Percentiles rank a stretch among this genome's conserved stretches.
Evolutionary conservation across 2,888 invertebrate species (phyloP).

Genomic region (Calameuta filiformis): DNA sequence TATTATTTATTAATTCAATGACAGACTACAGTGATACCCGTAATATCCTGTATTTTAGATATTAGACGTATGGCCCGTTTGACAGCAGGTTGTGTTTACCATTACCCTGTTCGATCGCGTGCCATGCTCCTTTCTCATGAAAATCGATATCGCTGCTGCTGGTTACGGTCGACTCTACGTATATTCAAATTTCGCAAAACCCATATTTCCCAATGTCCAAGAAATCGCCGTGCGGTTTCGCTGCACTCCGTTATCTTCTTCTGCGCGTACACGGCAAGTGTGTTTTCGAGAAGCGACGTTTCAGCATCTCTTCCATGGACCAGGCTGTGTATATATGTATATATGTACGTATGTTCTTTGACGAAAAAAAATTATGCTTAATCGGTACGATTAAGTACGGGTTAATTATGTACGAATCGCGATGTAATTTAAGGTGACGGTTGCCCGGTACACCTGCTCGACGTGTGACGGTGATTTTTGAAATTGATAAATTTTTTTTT

Average conservation of each 20-base stretch:
- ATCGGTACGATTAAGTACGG: background rate
- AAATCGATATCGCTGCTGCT: constrained; percentile 36
- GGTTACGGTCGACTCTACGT: constrained; percentile 47
- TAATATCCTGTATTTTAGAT: background rate
- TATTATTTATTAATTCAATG: background rate
- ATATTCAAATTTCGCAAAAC: constrained; percentile 47
- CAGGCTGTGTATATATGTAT: background rate
- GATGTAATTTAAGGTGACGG: no score
- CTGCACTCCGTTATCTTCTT: background rate
- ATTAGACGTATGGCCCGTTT: background rate
- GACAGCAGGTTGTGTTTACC: background rate
- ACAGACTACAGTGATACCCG: background rate
- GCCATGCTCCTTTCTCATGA: background rate
- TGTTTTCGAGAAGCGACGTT: no score
- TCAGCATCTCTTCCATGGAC: no score
- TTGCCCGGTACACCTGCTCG: background rate
- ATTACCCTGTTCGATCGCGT: background rate
- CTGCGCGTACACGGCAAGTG: no score
- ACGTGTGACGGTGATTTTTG: background rate
- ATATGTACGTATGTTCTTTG: no score
- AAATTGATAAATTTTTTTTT: background rate
- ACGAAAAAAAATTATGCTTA: background rate
- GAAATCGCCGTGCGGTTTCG: constrained; percentile 40
- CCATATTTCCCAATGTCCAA: constrained; percentile 37
- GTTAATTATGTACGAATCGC: background rate